Percentiles rank a stretch among this genome's conserved stretches.
These are phyloP conservation scores for Falco biarmicus DNA, from an alignment of 2,797 vertebrate genomes.

Conservation along the genomic window DNA sequence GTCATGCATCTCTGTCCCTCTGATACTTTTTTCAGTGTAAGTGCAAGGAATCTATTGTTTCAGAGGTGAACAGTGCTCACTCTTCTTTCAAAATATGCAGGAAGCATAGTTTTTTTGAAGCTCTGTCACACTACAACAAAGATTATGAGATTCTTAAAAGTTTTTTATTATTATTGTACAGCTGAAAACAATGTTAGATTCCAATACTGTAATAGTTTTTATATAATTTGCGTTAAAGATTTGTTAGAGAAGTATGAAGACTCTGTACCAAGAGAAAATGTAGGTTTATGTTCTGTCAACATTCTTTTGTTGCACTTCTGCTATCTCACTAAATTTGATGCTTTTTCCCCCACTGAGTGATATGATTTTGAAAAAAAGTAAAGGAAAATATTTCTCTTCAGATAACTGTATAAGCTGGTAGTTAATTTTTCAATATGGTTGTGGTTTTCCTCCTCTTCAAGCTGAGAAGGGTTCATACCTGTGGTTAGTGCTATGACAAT, in stretches of 20 bases:
- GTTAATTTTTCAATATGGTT: neutral
- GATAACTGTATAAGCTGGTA: neutral
- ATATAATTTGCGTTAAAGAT: neutral
- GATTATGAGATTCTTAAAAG: neutral
- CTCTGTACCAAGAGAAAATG: neutral
- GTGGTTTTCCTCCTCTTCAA: neutral
- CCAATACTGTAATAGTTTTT: neutral
- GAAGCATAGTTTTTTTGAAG: neutral
- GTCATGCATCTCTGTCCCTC: neutral
- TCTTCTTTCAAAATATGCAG: neutral
- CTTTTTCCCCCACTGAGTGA: neutral
- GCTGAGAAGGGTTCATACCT: neutral
- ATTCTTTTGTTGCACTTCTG: neutral
- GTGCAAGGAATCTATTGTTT: neutral
- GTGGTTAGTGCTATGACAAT: neutral
- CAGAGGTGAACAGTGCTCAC: neutral
- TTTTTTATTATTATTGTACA: neutral
- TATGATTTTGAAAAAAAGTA: neutral
- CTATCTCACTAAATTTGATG: neutral
- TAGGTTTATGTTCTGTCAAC: neutral
- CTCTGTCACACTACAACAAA: neutral
- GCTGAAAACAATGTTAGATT: neutral
- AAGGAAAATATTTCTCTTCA: neutral
- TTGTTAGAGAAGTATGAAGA: neutral
- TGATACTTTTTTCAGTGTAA: neutral